phyloP scores from a whole-genome alignment of 2,113 vertebrate species.

The Boulengeromyrus knoepffleri region DNA sequence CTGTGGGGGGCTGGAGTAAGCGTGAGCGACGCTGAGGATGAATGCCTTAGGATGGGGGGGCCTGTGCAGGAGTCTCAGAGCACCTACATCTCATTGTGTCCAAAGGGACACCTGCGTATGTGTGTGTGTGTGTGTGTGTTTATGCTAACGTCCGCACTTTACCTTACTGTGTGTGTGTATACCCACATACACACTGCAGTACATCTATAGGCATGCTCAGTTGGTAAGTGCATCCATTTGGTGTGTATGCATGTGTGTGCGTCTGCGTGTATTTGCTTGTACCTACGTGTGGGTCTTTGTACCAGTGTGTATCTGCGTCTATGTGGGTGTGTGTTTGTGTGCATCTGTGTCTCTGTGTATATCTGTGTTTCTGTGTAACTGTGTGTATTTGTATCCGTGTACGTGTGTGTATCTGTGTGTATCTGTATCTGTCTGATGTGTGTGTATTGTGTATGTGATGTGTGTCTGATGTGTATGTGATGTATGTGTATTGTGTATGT shows the following conservation, averaged over 20 bases:
- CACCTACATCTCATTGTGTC: background rate
- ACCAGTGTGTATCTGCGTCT: background rate
- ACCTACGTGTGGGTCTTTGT: conserved; percentile 1
- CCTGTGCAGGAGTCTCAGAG: background rate
- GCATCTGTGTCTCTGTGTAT: background rate
- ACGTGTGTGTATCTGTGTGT: background rate
- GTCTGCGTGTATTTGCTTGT: background rate
- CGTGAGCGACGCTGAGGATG: background rate
- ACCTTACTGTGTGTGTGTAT: background rate
- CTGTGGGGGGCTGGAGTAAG: background rate
- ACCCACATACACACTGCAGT: background rate
- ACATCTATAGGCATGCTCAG: conserved; percentile 13
- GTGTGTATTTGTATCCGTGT: background rate
- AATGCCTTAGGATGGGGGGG: background rate
- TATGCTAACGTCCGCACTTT: background rate
- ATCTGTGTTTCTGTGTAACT: background rate
- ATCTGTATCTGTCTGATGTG: background rate
- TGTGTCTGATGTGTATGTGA: background rate
- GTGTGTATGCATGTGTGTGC: conserved; percentile 13
- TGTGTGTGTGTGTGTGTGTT: background rate
- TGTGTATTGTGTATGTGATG: background rate
- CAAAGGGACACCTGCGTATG: background rate
- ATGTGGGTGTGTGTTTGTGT: background rate
- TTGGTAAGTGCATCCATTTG: background rate
- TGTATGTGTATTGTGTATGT: background rate